phyloP scores from a whole-genome alignment of 2,797 vertebrate species.

The Rallus crepitans region DNA sequence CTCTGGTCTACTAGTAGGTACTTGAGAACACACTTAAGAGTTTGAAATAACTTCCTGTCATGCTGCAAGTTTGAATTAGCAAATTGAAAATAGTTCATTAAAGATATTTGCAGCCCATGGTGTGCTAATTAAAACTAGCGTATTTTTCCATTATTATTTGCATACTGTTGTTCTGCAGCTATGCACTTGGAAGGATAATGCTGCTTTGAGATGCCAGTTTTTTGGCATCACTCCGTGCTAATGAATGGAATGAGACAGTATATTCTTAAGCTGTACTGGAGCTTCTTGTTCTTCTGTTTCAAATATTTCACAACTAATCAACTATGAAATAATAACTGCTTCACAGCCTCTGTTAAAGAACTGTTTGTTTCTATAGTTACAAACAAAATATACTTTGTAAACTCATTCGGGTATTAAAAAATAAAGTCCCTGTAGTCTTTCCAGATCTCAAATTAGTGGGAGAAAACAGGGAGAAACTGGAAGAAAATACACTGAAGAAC shows the following conservation, averaged over 20 bases:
- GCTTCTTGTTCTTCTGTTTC: conserved; percentile 32
- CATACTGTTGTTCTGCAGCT: not conserved
- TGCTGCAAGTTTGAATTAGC: not conserved
- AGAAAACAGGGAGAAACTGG: not conserved
- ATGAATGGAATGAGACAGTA: conserved; percentile 33
- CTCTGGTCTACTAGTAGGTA: not conserved
- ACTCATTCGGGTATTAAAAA: not conserved
- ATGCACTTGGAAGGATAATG: conserved; percentile 9
- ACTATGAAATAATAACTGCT: conserved; percentile 21
- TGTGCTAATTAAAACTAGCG: conserved; percentile 11
- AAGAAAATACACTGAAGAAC: not conserved
- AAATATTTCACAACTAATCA: conserved; percentile 31
- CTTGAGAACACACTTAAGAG: not conserved
- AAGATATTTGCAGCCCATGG: not conserved
- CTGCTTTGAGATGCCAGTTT: not conserved
- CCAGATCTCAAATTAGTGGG: not conserved
- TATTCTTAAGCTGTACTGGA: conserved; percentile 32
- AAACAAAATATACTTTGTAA: not conserved
- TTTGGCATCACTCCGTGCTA: not conserved
- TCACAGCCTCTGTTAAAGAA: not conserved
- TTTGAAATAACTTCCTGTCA: not conserved
- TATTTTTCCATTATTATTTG: conserved; percentile 37
- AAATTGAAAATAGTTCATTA: not conserved
- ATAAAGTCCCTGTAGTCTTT: not conserved
- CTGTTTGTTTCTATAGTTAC: conserved; percentile 13